Evolutionary conservation across 2,888 invertebrate genomes (phyloP).

Genomic region (Cinara cedri): DNA sequence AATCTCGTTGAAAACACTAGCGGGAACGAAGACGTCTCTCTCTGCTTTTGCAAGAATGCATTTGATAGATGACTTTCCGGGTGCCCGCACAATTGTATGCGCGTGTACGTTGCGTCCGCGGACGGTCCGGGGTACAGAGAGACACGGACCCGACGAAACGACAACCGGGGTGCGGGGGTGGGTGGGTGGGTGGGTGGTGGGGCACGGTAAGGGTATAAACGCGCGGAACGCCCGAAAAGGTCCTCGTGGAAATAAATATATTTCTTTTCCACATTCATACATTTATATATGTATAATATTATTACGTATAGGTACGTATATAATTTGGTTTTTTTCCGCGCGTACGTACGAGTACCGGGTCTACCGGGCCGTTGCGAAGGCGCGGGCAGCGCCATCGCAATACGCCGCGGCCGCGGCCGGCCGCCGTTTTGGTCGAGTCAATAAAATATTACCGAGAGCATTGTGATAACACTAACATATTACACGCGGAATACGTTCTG

Average conservation of each 20-base stretch:
- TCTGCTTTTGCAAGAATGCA: slow-evolving; percentile 28
- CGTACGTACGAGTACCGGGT: no score
- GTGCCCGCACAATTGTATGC: slow-evolving; percentile 12
- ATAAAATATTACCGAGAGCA: slow-evolving; percentile 13
- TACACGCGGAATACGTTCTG: no score
- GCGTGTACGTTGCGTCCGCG: not conserved
- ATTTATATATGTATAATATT: not conserved
- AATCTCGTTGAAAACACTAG: slow-evolving; percentile 24
- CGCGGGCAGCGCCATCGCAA: not conserved
- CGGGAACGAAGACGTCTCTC: slow-evolving; percentile 31
- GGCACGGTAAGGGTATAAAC: not conserved
- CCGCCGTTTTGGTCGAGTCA: not conserved
- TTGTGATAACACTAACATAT: no score
- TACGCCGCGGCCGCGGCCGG: not conserved
- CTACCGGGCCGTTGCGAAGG: not conserved
- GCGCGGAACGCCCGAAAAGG: slow-evolving; percentile 8
- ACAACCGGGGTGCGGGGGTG: not conserved
- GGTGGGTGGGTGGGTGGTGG: not conserved
- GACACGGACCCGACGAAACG: no score
- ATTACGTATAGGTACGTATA: not conserved
- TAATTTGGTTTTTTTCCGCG: slow-evolving; percentile 9
- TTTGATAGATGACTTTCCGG: slow-evolving; percentile 47
- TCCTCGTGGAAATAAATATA: slow-evolving; percentile 37
- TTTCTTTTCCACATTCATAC: no score
- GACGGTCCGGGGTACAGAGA: no score